Evolutionary conservation across 2,797 vertebrate genomes (phyloP), one percentile per base, ranked within the genome.

Genomic region (Scarus forsteni): DNA sequence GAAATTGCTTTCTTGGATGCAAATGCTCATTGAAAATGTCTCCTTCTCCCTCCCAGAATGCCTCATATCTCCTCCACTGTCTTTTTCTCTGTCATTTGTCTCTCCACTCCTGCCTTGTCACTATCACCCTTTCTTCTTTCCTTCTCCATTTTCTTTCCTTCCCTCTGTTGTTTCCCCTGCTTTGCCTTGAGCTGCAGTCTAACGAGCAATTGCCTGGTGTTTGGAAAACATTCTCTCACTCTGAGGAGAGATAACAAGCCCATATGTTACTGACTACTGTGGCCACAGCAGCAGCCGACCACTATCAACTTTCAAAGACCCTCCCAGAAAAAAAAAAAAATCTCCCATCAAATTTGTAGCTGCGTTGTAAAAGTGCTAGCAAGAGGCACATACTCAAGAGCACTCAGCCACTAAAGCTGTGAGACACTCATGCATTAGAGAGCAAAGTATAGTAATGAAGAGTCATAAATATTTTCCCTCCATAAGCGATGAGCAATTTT

Each of bases 251-350:
- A 87, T 91, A 92, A 87, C 84, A 88, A 92, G 88, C 84, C 78
- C 79, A 73, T 88, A 85, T 90, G 88, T 80, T 90, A 90, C 88
- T 85, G 83, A 81, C 85, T 60, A 77, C 76, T 53, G 85, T 65
- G 83, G 82, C 75, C 69, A 52, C 68, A 66, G 79, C 84, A 70
- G 83, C 52, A 65, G 60, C 42, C 49, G 48, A 67, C 84, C 75
- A 77, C 53, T 63, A 69, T 68, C 82, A 75, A 63, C 55, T 72
- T 68, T 72, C 66, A 75, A 71, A 82, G 56, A 84, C 62, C 75
- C 72, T 67, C 70, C 60, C 27, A 44, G 51, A 72, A 71, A 49
- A 78, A 79, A 71, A 49, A 78, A 79, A 66, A 58, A 40, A 58
- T 60, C 45, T 66, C 64, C 63, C 55, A 81, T 86, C 70, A 81